A percentile compares a stretch with the other conserved stretches of the same genome.
These are phyloP conservation scores for Periophthalmus magnuspinnatus DNA, from an alignment of 2,797 vertebrate species.

Conservation along the genomic window DNA sequence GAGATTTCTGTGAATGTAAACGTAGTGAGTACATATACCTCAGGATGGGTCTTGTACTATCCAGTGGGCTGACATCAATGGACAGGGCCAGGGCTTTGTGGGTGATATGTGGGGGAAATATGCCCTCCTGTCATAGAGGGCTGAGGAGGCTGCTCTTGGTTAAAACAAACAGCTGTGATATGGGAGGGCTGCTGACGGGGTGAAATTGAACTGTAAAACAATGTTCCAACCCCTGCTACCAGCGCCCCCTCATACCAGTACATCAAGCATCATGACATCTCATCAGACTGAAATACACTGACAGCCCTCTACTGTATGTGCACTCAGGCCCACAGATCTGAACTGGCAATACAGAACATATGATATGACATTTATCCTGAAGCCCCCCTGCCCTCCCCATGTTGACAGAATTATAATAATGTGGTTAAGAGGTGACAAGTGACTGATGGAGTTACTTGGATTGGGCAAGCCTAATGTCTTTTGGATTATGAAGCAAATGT, in stretches of 20 bases:
- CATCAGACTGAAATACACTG: constrained; percentile 56
- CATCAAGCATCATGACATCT: constrained; percentile 62
- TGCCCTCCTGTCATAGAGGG: constrained; percentile 49
- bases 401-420: neutral
- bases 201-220: constrained; percentile 74
- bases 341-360: neutral
- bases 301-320: constrained; percentile 34
- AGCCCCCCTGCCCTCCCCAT: neutral
- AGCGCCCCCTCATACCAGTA: constrained; percentile 51
- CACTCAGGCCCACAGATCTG: constrained; percentile 2
- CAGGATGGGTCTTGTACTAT: constrained; percentile 28
- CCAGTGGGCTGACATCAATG: constrained; percentile 62
- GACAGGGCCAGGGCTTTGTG: constrained; percentile 36
- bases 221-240: constrained; percentile 47
- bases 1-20: too few species aligned
- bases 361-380: neutral
- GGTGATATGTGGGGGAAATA: constrained; percentile 53
- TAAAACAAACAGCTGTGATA: constrained; percentile 71
- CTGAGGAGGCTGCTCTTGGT: constrained; percentile 47
- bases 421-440: too few species aligned
- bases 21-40: constrained; percentile 5
- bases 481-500: too few species aligned
- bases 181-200: constrained; percentile 61
- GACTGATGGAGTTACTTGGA: too few species aligned
- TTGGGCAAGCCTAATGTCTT: too few species aligned